Conservation (phyloP, 2,888 invertebrate genomes). For the Polydrusus tereticollis region DNA sequence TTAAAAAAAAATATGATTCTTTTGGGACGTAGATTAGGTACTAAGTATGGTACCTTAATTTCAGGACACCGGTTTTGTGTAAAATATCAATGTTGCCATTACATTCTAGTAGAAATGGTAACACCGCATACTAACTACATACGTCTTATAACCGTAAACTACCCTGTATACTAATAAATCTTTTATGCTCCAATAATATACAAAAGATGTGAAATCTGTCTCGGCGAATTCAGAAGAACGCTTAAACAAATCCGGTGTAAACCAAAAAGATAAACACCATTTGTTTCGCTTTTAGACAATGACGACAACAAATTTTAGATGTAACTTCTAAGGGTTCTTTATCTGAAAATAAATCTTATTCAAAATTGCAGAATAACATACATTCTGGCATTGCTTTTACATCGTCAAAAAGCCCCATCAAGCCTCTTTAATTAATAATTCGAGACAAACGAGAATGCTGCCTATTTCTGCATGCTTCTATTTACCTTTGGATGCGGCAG, state of each 20-base stretch:
- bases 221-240: too few relatives aligned
- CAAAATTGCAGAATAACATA: neutral
- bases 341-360: slow-evolving; percentile 2
- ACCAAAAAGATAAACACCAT: neutral
- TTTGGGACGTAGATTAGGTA: too few relatives aligned
- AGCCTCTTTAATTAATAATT: slow-evolving; percentile 5
- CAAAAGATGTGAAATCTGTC: too few relatives aligned
- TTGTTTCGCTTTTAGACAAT: neutral
- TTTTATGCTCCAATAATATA: too few relatives aligned
- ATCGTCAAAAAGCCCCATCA: neutral
- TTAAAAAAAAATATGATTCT: too few relatives aligned
- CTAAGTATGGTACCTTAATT: too few relatives aligned
- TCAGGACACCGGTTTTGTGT: too few relatives aligned
- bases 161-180: too few relatives aligned
- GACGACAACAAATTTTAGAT: neutral
- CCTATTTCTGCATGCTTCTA: neutral
- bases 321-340: neutral
- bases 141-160: too few relatives aligned
- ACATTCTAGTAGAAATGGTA: too few relatives aligned
- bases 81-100: too few relatives aligned
- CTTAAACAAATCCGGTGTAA: neutral
- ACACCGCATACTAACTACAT: too few relatives aligned
- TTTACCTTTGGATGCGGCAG: neutral
- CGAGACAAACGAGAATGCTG: slow-evolving; percentile 2
- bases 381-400: slow-evolving; percentile 2